Conservation (phyloP, 23 tunicate genomes). For the Halocynthia roretzi region DNA sequence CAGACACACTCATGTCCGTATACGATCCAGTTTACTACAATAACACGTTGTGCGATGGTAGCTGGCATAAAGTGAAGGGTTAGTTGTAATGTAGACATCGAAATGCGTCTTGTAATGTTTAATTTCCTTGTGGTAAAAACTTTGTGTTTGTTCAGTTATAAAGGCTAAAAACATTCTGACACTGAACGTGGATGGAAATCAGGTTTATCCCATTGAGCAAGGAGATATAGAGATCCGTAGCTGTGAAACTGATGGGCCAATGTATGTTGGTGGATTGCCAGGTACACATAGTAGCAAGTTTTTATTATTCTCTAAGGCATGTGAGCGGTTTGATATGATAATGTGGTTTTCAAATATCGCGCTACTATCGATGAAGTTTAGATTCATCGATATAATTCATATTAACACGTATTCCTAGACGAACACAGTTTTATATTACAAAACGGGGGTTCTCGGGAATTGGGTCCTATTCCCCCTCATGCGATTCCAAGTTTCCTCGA, state of each 20-base stretch:
- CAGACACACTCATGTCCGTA: constrained; percentile 38
- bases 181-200: constrained; percentile 64
- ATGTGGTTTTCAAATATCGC: too few relatives aligned
- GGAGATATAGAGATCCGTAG: constrained; percentile 26
- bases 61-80: constrained; percentile 74
- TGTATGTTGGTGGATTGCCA: constrained; percentile 69
- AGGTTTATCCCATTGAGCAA: constrained; percentile 38
- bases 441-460: too few relatives aligned
- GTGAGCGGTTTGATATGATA: not conserved
- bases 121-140: not conserved
- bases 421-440: too few relatives aligned
- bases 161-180: constrained; percentile 61
- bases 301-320: not conserved
- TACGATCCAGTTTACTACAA: constrained; percentile 39
- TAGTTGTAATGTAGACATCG: not conserved
- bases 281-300: constrained; percentile 23
- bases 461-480: too few relatives aligned
- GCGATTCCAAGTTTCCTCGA: too few relatives aligned
- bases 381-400: too few relatives aligned
- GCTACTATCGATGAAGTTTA: too few relatives aligned
- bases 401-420: too few relatives aligned
- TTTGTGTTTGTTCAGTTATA: constrained; percentile 32
- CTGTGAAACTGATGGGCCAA: constrained; percentile 57
- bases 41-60: constrained; percentile 60
- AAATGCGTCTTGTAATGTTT: not conserved